Evolutionary conservation across 2,113 vertebrate species (phyloP).

Genomic region (Sinocyclocheilus grahami): DNA sequence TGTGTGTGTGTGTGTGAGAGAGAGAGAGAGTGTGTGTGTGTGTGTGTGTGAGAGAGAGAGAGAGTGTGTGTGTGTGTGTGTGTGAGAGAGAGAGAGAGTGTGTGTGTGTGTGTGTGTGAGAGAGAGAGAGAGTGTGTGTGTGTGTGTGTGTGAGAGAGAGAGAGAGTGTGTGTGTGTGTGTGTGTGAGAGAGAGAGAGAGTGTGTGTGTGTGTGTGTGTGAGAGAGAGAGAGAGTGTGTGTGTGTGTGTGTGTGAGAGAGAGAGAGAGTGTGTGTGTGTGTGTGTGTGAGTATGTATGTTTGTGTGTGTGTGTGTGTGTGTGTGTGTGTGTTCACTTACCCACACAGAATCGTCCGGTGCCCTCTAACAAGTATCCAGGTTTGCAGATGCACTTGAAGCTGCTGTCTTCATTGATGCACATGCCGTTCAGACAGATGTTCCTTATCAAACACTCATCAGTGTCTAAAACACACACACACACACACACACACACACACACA

Average conservation of each 20-base stretch:
- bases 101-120: neutral
- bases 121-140: neutral
- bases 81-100: neutral
- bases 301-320: neutral
- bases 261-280: neutral
- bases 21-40: neutral
- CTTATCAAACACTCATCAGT: conserved; percentile 94
- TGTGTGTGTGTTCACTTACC: conserved; percentile 58
- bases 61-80: too few relatives aligned
- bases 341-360: conserved; percentile 76
- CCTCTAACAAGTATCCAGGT: conserved; percentile 85
- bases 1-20: neutral
- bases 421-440: conserved; percentile 96
- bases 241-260: too few relatives aligned
- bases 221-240: too few relatives aligned
- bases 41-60: neutral
- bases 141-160: neutral
- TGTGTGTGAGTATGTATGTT: too few relatives aligned
- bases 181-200: neutral
- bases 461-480: conserved; percentile 74
- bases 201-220: neutral
- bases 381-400: conserved; percentile 99
- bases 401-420: conserved; percentile 97
- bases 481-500: conserved; percentile 4
- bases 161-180: too few relatives aligned